Evolutionary conservation across 2,113 vertebrate species (phyloP), one percentile per base, ranked within the genome.

Genomic region (Antigone vipio): DNA sequence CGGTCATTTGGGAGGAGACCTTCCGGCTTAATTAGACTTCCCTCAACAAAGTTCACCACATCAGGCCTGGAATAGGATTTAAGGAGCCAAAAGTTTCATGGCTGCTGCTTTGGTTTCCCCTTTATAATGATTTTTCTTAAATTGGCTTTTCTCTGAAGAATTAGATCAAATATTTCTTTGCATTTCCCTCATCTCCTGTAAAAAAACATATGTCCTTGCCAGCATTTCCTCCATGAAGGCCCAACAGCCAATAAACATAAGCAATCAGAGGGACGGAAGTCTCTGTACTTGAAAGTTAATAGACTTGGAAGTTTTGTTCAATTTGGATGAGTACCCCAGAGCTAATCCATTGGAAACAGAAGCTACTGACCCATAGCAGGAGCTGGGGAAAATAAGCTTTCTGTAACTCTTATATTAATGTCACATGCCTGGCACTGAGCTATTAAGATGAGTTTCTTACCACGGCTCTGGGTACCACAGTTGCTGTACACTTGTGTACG

Each of bases 161-260:
- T 71, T 93, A 73, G 67, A 71, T 64, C 50, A 68, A 80, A 67
- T 56, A 87, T 62, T 82, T 81, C 64, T 77, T 73, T 76, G 42
- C 38, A 88, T 95, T 96, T 96, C 91, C 89, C 89, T 76, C 74
- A 69, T 69, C 66, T 60, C 55, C 74, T 80, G 26, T 92, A 87
- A 95, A 91, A 90, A 78, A 63, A 9, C 23, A 78, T 38, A 69
- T 30, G 34, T 85, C 66, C 59, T 90, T 75, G 78, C 52, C 69
- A 76, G 24, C 38, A 66, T 79, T 96, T 96, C 81, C 75, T 82
- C 89, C 74, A 5, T 0, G 11, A 89, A 87, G 63, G 50, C n/a
- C 75, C n/a, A 87, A 88, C 58, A 94, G 74, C 63, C 86, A 94
- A 85, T 94, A 96, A 95, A 76, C 55, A 50, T 42, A 74, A 66